Percentiles rank a stretch among this genome's conserved stretches.
Evolutionary conservation across 2,797 vertebrate genomes (phyloP).

Genomic region (Numenius phaeopus): DNA sequence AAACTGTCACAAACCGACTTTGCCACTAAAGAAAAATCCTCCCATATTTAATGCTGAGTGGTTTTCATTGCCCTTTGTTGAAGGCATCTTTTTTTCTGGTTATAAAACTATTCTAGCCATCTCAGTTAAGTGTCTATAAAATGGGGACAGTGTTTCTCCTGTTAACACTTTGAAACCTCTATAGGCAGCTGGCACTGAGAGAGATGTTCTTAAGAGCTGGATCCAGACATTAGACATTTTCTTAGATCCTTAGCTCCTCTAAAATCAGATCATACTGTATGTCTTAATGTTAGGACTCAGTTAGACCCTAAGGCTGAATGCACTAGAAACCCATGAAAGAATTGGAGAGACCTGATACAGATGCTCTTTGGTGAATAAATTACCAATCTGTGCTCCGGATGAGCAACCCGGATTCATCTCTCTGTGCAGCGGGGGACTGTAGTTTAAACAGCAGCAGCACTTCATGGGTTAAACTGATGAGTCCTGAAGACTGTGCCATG

Average conservation of each 20-base stretch:
- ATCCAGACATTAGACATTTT: fast-evolving
- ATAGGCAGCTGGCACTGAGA: not conserved
- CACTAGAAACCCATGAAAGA: not conserved
- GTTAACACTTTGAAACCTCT: not conserved
- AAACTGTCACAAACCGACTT: not conserved
- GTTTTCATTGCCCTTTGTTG: not conserved
- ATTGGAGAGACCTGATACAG: not conserved
- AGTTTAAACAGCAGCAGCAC: not conserved
- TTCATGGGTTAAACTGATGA: not conserved
- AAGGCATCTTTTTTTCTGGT: not conserved
- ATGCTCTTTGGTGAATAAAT: not conserved
- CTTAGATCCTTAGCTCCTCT: not conserved
- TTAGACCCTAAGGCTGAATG: not conserved
- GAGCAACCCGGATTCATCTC: not conserved
- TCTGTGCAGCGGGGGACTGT: not conserved
- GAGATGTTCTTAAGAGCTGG: not conserved
- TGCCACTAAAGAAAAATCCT: not conserved
- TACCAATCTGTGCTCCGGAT: not conserved
- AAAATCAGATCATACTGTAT: not conserved
- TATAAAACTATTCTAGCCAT: not conserved
- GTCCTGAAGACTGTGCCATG: not conserved
- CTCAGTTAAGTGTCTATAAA: not conserved
- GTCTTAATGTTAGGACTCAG: not conserved
- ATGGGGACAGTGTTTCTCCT: not conserved
- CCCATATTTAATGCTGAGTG: not conserved